A percentile compares a stretch with the other conserved stretches of the same genome.
Evolutionary conservation across 2,888 invertebrate species (phyloP).

Genomic region (Lepidochitona cinerea): DNA sequence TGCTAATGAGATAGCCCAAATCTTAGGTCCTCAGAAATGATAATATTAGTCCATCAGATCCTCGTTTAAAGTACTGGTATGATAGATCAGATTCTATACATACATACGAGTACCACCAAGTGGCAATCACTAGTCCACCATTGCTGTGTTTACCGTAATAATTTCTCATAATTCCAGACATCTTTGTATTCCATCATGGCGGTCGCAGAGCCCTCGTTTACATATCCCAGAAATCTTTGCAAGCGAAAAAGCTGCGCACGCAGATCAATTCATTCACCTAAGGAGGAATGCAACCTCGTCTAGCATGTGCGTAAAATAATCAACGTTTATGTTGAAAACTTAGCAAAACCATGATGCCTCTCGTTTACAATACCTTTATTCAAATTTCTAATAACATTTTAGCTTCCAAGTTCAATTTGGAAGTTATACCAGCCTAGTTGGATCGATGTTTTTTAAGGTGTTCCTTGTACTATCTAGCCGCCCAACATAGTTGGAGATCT

Average conservation of each 20-base stretch:
- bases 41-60: slow-evolving; percentile 24
- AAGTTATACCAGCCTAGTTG: too few relatives aligned
- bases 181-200: slow-evolving; percentile 71
- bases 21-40: slow-evolving; percentile 18
- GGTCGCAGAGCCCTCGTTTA: slow-evolving; percentile 66
- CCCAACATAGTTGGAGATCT: too few relatives aligned
- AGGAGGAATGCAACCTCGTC: slow-evolving; percentile 1
- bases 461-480: too few relatives aligned
- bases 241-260: slow-evolving; percentile 45
- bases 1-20: slow-evolving; percentile 57
- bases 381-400: too few relatives aligned
- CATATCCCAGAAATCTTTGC: slow-evolving; percentile 64
- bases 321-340: too few relatives aligned
- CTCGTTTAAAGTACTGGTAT: slow-evolving; percentile 21
- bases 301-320: too few relatives aligned
- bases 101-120: slow-evolving; percentile 36
- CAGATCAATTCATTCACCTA: slow-evolving; percentile 44
- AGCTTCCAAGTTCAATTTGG: too few relatives aligned
- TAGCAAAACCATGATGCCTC: too few relatives aligned
- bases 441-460: too few relatives aligned
- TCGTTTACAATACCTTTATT: too few relatives aligned
- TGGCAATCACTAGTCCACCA: slow-evolving; percentile 30
- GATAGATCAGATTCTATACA: slow-evolving; percentile 38
- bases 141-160: slow-evolving; percentile 43
- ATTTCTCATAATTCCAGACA: slow-evolving; percentile 54